These are phyloP conservation scores for Pseudomyrmex concolor DNA, from an alignment of 1,140 invertebrate genomes.

Conservation along the genomic window DNA sequence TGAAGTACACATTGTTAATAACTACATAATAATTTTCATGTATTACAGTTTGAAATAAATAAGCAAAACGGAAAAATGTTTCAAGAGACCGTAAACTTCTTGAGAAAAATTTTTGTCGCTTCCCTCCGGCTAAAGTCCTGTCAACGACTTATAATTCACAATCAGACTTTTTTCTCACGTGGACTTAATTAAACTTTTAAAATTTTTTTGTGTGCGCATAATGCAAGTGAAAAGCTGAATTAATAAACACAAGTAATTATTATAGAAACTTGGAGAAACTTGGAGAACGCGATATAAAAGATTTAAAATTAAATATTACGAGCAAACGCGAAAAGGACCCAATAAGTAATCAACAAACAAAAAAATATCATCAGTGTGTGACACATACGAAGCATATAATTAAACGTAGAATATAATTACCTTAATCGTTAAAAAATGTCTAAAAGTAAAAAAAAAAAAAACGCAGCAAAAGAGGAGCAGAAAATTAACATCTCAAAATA, in stretches of 20 bases:
- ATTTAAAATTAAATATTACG: too few species aligned
- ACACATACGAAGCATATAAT: neutral
- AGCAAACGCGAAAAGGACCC: too few species aligned
- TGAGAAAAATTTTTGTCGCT: neutral
- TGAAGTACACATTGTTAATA: neutral
- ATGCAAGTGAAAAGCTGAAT: neutral
- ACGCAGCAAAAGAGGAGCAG: neutral
- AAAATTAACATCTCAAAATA: slow-evolving; percentile 17
- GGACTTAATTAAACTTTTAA: neutral
- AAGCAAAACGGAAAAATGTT: neutral
- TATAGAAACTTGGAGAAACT: neutral
- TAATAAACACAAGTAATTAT: too few species aligned
- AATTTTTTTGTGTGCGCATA: neutral
- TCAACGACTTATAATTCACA: neutral
- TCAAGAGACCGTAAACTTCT: neutral
- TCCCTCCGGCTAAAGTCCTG: neutral
- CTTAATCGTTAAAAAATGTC: neutral
- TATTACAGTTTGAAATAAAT: neutral
- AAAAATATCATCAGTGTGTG: too few species aligned
- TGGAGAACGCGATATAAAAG: neutral
- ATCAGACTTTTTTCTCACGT: neutral
- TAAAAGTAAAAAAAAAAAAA: too few species aligned
- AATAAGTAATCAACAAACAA: too few species aligned
- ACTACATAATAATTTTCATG: neutral
- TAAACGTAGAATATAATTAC: neutral